These are phyloP conservation scores for Scelioninae gen. 1 DNA, from an alignment of 2,888 invertebrate genomes.

Conservation along the genomic window DNA sequence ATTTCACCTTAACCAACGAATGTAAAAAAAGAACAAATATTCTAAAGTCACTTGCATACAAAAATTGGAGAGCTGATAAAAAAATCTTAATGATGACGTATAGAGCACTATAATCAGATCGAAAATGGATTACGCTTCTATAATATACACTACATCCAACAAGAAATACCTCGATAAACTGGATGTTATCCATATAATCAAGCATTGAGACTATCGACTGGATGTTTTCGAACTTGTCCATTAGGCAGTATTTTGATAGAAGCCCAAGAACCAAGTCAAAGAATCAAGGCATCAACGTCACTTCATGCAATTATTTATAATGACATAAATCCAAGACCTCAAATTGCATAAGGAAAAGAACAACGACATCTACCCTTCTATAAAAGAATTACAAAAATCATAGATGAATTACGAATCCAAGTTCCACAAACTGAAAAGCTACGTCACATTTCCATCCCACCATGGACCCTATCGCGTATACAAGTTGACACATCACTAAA, in stretches of 20 bases:
- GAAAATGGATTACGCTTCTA: conserved; percentile 16
- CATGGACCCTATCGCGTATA: conserved; percentile 2
- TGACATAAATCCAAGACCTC: not conserved
- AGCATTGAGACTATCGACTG: conserved; percentile 6
- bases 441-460: conserved; percentile 1
- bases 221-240: not conserved
- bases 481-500: conserved; percentile 3
- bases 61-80: conserved; percentile 11
- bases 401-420: not conserved
- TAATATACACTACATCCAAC: conserved; percentile 3
- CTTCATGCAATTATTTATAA: not conserved
- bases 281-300: not conserved
- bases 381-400: conserved; percentile 5
- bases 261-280: conserved; percentile 10
- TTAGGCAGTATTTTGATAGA: conserved; percentile 13
- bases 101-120: conserved; percentile 1
- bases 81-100: not conserved
- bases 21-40: conserved; percentile 11
- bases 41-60: not conserved
- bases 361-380: not conserved
- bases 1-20: too few relatives aligned
- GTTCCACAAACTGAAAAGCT: not conserved
- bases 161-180: conserved; percentile 3
- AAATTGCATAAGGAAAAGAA: not conserved
- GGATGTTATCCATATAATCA: conserved; percentile 4